Percentiles rank a stretch among this genome's conserved stretches.
Evolutionary conservation across 2,113 vertebrate genomes (phyloP).

Genomic region (Platysteira castanea): DNA sequence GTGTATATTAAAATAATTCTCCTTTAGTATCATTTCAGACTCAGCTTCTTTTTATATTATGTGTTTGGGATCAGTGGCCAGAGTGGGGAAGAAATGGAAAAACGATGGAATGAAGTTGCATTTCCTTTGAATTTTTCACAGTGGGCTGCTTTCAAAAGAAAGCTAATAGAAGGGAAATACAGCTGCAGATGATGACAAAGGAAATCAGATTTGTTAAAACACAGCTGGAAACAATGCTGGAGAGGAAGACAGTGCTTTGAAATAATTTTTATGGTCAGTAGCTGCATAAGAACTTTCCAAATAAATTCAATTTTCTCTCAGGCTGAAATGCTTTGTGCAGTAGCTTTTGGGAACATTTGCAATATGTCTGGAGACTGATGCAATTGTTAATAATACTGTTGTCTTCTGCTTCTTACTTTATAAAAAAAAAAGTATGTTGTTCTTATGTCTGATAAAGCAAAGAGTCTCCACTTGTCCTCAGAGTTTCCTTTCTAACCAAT

Average conservation of each 20-base stretch:
- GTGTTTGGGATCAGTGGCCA: not conserved
- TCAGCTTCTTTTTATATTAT: not conserved
- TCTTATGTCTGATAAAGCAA: not conserved
- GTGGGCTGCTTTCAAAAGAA: not conserved
- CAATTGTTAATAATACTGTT: not conserved
- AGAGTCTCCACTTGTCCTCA: not conserved
- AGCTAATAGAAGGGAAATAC: not conserved
- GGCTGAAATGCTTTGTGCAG: not conserved
- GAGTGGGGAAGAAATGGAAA: not conserved
- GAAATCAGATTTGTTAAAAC: slow-evolving; percentile 12
- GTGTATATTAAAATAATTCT: not conserved
- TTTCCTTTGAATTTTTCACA: not conserved
- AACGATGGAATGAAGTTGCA: not conserved
- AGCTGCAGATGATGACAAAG: slow-evolving; percentile 3
- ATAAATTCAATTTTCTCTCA: not conserved
- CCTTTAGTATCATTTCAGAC: not conserved
- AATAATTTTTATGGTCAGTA: not conserved
- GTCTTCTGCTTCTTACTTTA: not conserved
- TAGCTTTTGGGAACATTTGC: not conserved
- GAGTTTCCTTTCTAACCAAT: not conserved
- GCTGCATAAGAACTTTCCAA: not conserved
- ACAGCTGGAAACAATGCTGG: slow-evolving; percentile 25
- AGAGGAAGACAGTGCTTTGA: not conserved
- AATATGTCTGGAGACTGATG: not conserved
- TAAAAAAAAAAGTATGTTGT: not conserved